Evolutionary conservation across 2,797 vertebrate genomes (phyloP).

Genomic region (Salarias fasciatus): DNA sequence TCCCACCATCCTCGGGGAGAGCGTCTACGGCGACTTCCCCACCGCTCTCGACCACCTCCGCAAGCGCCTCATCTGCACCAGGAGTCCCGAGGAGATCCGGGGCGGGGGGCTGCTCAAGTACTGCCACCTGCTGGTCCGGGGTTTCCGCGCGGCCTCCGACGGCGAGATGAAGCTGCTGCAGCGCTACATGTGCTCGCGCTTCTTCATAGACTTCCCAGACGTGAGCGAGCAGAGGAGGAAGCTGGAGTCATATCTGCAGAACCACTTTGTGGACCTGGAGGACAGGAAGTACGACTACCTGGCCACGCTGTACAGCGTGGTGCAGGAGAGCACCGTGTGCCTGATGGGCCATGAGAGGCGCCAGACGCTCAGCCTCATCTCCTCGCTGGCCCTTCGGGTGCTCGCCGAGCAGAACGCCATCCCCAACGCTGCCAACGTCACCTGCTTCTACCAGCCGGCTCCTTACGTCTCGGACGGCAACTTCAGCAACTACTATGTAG

Average conservation of each 20-base stretch:
- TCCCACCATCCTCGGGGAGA: conserved; percentile 96
- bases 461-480: conserved; percentile 95
- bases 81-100: conserved; percentile 96
- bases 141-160: conserved; percentile 91
- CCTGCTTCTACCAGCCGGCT: conserved; percentile 98
- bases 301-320: conserved; percentile 93
- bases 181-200: conserved; percentile 99
- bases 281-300: conserved; percentile 98
- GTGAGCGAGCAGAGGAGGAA: conserved; percentile 92
- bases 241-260: conserved; percentile 98
- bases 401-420: conserved; percentile 96
- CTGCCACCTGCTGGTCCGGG: conserved; percentile 97
- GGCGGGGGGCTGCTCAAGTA: conserved; percentile 98
- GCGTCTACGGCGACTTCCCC: conserved; percentile 95
- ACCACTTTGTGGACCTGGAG: conserved; percentile 97
- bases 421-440: conserved; percentile 95
- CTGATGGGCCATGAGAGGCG: conserved; percentile 98
- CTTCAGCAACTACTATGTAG: conserved; percentile 98
- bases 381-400: conserved; percentile 92
- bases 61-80: conserved; percentile 93
- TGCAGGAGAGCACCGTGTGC: conserved; percentile 98
- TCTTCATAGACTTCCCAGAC: conserved; percentile 99
- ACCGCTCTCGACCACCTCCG: conserved; percentile 96
- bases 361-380: conserved; percentile 95
- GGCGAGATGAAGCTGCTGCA: conserved; percentile 93